Conservation (phyloP, 2,888 invertebrate genomes). For the Lepetodrilus schrolli region DNA sequence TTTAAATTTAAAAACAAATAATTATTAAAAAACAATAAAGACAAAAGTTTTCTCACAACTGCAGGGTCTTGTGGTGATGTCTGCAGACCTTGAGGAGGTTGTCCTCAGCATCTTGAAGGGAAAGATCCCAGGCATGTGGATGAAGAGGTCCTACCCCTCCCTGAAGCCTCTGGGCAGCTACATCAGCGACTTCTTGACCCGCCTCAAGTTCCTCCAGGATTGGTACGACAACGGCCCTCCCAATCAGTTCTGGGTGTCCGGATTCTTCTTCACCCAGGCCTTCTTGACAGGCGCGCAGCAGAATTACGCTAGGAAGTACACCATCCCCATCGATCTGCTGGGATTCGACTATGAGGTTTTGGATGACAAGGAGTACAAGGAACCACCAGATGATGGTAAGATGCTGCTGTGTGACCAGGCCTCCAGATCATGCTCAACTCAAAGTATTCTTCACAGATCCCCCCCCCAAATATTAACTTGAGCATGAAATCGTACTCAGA, state of each 20-base stretch:
- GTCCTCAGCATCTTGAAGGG: slow-evolving; percentile 87
- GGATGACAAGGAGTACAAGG: slow-evolving; percentile 76
- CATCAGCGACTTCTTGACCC: slow-evolving; percentile 75
- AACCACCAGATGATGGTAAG: slow-evolving; percentile 75
- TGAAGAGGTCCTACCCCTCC: slow-evolving; percentile 76
- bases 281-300: slow-evolving; percentile 77
- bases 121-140: slow-evolving; percentile 78
- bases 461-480: no score
- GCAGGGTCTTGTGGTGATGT: slow-evolving; percentile 89
- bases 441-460: no score
- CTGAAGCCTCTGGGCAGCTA: slow-evolving; percentile 76
- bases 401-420: no score
- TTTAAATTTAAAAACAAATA: no score
- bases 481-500: no score
- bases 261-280: slow-evolving; percentile 77
- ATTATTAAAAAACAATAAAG: no score
- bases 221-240: slow-evolving; percentile 76
- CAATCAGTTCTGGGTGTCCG: slow-evolving; percentile 76
- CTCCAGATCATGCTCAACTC: no score
- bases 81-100: slow-evolving; percentile 88
- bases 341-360: slow-evolving; percentile 79
- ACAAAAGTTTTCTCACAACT: no score
- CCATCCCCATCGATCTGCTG: slow-evolving; percentile 76
- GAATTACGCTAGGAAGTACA: slow-evolving; percentile 76
- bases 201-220: slow-evolving; percentile 78